Evolutionary conservation across 1,140 invertebrate species (phyloP), one percentile per base, ranked within the genome.

Genomic region (Penaeus chinensis): DNA sequence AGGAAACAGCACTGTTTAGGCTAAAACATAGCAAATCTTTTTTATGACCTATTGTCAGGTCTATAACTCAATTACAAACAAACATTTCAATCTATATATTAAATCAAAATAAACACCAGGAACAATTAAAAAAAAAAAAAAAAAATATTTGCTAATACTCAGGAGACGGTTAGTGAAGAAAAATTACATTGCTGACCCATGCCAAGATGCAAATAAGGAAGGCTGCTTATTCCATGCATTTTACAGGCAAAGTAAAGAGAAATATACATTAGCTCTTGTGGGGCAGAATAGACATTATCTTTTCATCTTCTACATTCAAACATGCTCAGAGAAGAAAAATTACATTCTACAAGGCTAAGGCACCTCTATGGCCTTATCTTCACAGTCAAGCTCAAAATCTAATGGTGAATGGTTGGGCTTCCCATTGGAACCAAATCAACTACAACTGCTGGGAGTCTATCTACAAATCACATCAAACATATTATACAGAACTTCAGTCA

Each of bases 161-260:
- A 32, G 42, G n/a, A 37, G 27, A 74, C 71, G 20, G 71, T 74
- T 19, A 74, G 71, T 74, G 54, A 87, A 82, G 60, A 76, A 76
- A 42, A 77, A 82, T 77, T 76, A 84, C 37, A 61, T 61, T 82
- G 69, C 74, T 71, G 24, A 62, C 76, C 54, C 86, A 87, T 82
- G 86, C 86, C 80, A 87, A 83, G 80, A 87, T 87, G 86, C 80
- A 82, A 69, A 76, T 42, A 69, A 86, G 69, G 66, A 66, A 82
- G 80, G 85, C 66, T 69, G 82, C 42, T 63, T 77, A 62, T 77
- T 11, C 76, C 86, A 87, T 87, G 86, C 86, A 83, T 42, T 18
- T 74, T 27, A 32, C 42, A 74, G 71, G 27, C 27, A 32, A 24
- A 74, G 71, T 19, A 54, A 54, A 13, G 5, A 54, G 54, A 54